Evolutionary conservation across 2,113 vertebrate genomes (phyloP).

Genomic region (Bathybates hornii): DNA sequence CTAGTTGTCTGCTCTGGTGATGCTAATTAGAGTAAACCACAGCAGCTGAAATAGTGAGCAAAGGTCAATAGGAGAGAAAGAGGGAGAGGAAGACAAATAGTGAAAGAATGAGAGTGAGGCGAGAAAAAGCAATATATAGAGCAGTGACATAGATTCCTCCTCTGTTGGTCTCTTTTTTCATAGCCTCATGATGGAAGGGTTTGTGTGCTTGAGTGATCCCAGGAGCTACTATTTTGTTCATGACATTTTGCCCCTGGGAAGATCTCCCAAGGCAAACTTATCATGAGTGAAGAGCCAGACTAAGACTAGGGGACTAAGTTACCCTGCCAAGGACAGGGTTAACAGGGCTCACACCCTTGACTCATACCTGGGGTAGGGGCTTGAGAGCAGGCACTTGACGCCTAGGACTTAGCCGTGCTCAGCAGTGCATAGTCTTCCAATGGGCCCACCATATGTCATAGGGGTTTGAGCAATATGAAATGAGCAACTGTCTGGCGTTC

Average conservation of each 20-base stretch:
- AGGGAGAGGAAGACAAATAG: neutral
- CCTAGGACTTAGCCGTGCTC: neutral
- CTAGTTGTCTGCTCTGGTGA: neutral
- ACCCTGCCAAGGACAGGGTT: neutral
- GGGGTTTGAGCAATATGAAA: neutral
- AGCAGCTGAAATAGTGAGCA: neutral
- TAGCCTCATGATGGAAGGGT: neutral
- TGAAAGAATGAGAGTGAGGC: neutral
- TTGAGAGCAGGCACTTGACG: neutral
- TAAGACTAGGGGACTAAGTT: neutral
- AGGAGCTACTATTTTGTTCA: neutral
- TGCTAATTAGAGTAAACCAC: constrained; percentile 19
- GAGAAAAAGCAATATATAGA: neutral
- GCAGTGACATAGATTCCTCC: neutral
- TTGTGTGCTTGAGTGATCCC: neutral
- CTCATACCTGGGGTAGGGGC: neutral
- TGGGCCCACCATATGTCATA: neutral
- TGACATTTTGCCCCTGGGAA: neutral
- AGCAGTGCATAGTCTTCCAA: neutral
- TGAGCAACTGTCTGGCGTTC: neutral
- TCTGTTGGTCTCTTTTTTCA: neutral
- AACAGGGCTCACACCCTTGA: neutral
- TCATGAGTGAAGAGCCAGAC: neutral
- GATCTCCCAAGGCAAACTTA: neutral
- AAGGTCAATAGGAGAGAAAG: neutral